Base-by-base conservation (phyloP, 2,797 vertebrate genomes). In the Acanthiza pusilla region DNA sequence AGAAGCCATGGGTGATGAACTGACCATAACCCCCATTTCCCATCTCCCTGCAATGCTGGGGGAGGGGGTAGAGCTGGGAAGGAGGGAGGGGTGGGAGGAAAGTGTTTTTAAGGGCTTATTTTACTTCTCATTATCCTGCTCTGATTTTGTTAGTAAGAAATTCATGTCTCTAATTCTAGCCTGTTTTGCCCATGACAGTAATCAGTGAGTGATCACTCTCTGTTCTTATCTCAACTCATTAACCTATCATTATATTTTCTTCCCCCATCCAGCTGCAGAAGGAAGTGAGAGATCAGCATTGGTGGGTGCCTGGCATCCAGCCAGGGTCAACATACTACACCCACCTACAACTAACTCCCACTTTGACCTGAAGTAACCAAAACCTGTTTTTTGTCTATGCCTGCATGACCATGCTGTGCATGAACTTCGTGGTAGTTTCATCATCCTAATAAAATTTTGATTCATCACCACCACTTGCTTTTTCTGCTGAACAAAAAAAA, bases 61-160 rank as follows among this genome's bases (percentile, higher is more conserved):
- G 25, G 13, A 70, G 48, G 17, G 70, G 13, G 7, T 34, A 26
- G 34, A 11, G 3, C 13, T 54, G 72, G 19, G 16, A 76, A 53
- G 29, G 16, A 40, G 16, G 6, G 11, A 17, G 3, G 3, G 6
- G 8, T 12, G 4, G 4, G 3, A 19, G 10, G 23, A 13, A 47
- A 3, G 11, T 54, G 20, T 10, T 62, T 63, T 62, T 48, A 40
- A 70, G 48, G 34, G 8, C 2, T 30, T 25, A 6, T 77, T 70
- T 70, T 55, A 30, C 17, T 62, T 86, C 21, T 70, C 22, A 17
- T 42, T 42, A 34, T 48, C 21, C 17, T 55, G 11, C 10, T 62
- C 42, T 77, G 17, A 62, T 62, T 70, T 77, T 70, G 10, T 54
- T 62, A 55, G 57, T 62, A 55, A 11, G 21, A 70, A 54, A 54